Conservation (phyloP, 2,888 invertebrate genomes). For the Coleophora deauratella region DNA sequence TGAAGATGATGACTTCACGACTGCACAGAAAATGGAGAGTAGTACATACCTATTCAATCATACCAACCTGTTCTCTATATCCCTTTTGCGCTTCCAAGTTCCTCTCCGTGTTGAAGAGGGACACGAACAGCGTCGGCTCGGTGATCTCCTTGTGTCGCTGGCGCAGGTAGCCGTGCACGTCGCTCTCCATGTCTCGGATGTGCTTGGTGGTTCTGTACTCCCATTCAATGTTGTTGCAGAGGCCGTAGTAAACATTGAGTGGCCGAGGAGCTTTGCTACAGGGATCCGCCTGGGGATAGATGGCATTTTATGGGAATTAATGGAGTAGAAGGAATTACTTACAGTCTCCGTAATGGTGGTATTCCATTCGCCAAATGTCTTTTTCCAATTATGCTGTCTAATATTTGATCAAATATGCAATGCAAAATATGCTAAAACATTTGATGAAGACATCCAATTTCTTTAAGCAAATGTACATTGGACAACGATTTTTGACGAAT, state of each 20-base stretch:
- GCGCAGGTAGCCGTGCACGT: constrained; percentile 53
- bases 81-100: constrained; percentile 64
- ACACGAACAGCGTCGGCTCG: constrained; percentile 55
- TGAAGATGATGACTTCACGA: too few species aligned
- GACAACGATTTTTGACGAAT: too few species aligned
- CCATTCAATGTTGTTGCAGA: constrained; percentile 75
- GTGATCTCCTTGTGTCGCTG: constrained; percentile 55
- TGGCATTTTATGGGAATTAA: too few species aligned
- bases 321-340: too few species aligned
- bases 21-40: too few species aligned
- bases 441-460: too few species aligned
- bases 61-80: constrained; percentile 60
- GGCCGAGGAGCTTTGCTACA: constrained; percentile 72
- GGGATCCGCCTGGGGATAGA: constrained; percentile 73
- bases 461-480: too few species aligned
- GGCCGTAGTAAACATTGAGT: constrained; percentile 76
- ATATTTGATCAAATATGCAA: too few species aligned
- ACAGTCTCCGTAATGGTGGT: too few species aligned
- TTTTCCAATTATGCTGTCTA: too few species aligned
- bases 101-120: constrained; percentile 70
- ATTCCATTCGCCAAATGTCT: too few species aligned
- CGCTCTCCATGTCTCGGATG: constrained; percentile 60
- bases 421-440: too few species aligned
- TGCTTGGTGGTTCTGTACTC: constrained; percentile 75
- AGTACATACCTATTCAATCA: neutral